Base-by-base conservation (phyloP, 2,888 invertebrate genomes). In the Himalopsyche japonica region DNA sequence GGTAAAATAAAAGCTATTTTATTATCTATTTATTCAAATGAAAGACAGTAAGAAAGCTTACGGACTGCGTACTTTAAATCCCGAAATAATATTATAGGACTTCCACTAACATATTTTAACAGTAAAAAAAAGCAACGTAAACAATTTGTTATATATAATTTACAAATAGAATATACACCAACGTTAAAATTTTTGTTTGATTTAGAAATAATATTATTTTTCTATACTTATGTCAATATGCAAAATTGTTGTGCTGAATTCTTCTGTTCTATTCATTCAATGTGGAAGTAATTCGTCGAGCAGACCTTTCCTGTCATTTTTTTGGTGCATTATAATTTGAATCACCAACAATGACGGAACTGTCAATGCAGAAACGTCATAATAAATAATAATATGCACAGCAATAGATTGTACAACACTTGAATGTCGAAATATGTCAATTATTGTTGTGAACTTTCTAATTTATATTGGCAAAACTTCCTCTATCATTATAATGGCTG, bases 381-480 rank as follows among this genome's bases (percentile, higher is more conserved):
- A 30, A 34, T 34, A 48, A 32, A 64, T 24, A 79, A 81, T 81
- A 70, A 43, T 81, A 81, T 81, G 80, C 80, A 49, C 49, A 49
- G 49, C 48, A 18, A n/a, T 49, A n/a, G 64, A 81, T 76, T 76
- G 76, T 81, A 24, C 34, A 70, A 81, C 43, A 76, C 70, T 81
- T 34, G 81, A 57, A 48, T 83, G 83, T 83, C 76, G 83, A 80
- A 83, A 84, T 49, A 43, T 37, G 76, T 48, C 80, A 84, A 81
- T 83, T 80, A 83, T 83, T 48, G 57, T 76, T 78, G 34, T 78
- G 43, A 24, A 83, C 83, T 83, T 83, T 83, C 84, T 84, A 81
- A 81, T 79, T 84, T 78, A 77, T 78, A 84, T 78, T 81, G 81
- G 81, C 81, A 49, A 81, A 84, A 84, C 84, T 84, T 84, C 84